These are phyloP conservation scores for Halictus quadricinctus DNA, from an alignment of 2,888 invertebrate genomes.

Conservation along the genomic window DNA sequence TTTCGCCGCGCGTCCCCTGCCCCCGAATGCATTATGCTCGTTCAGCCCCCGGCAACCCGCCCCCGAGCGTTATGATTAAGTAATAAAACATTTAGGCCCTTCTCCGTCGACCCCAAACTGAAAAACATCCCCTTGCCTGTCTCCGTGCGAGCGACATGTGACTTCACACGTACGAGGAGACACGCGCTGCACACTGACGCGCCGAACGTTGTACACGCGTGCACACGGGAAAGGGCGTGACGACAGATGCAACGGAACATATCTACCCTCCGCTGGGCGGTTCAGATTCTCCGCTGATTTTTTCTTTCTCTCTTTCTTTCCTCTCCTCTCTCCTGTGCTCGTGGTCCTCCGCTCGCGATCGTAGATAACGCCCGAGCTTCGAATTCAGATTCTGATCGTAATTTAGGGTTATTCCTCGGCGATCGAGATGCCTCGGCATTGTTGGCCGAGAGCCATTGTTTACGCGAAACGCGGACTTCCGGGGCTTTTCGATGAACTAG, in stretches of 20 bases:
- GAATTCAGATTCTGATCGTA: constrained; percentile 62
- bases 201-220: constrained; percentile 18
- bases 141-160: constrained; percentile 66
- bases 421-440: constrained; percentile 55
- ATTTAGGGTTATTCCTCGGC: constrained; percentile 65
- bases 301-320: constrained; percentile 58
- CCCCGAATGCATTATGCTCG: constrained; percentile 64
- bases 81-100: constrained; percentile 81
- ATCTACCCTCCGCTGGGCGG: constrained; percentile 79
- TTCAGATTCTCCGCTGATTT: constrained; percentile 77
- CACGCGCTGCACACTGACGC: constrained; percentile 30
- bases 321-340: constrained; percentile 35
- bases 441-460: constrained; percentile 61
- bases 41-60: constrained; percentile 53
- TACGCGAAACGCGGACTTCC: constrained; percentile 61
- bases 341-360: constrained; percentile 54
- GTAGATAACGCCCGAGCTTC: constrained; percentile 59
- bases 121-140: constrained; percentile 75
- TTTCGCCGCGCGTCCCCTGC: constrained; percentile 54
- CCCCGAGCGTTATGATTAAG: constrained; percentile 80
- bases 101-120: constrained; percentile 70
- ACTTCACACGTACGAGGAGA: constrained; percentile 64
- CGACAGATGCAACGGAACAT: constrained; percentile 81
- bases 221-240: constrained; percentile 78
- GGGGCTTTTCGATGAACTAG: constrained; percentile 35